These are phyloP conservation scores for Theropithecus gelada DNA, from an alignment of 2,113 vertebrate species.

Conservation along the genomic window DNA sequence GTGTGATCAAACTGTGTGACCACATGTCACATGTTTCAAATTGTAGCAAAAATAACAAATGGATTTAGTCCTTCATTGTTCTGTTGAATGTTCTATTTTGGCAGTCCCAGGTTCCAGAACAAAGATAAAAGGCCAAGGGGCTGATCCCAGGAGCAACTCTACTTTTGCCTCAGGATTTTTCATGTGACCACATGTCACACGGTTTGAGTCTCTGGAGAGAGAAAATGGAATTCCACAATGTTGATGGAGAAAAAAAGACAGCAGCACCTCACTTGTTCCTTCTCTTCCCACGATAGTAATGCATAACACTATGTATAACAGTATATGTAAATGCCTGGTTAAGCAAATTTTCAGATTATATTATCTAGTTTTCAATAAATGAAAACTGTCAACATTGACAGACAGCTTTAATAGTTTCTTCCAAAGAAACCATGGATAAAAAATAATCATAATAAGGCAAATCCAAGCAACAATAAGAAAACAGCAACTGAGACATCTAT, in stretches of 20 bases:
- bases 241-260: background rate
- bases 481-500: background rate
- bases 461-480: conserved; percentile 10
- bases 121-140: background rate
- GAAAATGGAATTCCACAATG: background rate
- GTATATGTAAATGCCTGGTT: background rate
- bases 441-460: background rate
- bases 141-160: background rate
- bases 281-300: background rate
- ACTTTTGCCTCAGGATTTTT: background rate
- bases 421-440: background rate
- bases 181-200: background rate
- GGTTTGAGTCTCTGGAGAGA: background rate
- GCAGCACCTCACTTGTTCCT: background rate
- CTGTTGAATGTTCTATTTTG: background rate
- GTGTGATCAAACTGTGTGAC: no score
- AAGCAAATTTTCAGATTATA: conserved; percentile 8
- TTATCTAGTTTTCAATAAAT: conserved; percentile 12
- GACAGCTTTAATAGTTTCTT: background rate
- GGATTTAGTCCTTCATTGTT: background rate
- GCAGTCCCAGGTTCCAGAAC: background rate
- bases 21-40: background rate
- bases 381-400: background rate
- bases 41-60: background rate
- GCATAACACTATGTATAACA: background rate